Evolutionary conservation across 2,888 invertebrate species (phyloP).

Genomic region (Hipparchia semele): DNA sequence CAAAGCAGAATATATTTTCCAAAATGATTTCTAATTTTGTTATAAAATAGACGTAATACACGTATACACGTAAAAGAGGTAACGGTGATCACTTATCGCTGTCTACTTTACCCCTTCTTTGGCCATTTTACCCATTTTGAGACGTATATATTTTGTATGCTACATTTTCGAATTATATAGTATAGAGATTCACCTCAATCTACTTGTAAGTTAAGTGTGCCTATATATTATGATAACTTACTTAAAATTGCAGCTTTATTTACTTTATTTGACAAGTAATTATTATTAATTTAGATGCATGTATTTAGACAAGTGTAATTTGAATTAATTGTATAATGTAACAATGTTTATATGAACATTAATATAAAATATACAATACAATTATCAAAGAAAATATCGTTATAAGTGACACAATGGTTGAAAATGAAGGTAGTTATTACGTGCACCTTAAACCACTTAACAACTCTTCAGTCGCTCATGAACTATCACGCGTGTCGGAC

Average conservation of each 20-base stretch:
- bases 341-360: background rate
- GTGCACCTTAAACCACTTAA: too few relatives aligned
- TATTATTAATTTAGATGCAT: slow-evolving; percentile 22
- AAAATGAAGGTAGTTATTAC: too few relatives aligned
- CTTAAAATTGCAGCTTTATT: slow-evolving; percentile 12
- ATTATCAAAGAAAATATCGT: too few relatives aligned
- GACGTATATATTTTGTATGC: background rate
- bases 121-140: background rate
- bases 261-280: slow-evolving; percentile 16
- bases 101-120: background rate
- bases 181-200: background rate
- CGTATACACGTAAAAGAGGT: slow-evolving; percentile 14
- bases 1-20: too few relatives aligned
- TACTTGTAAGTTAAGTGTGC: slow-evolving; percentile 10
- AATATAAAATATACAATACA: background rate
- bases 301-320: slow-evolving; percentile 26
- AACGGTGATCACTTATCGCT: background rate
- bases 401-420: too few relatives aligned
- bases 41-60: background rate
- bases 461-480: too few relatives aligned
- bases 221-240: slow-evolving; percentile 3
- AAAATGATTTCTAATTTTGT: background rate
- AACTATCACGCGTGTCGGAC: background rate
- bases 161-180: slow-evolving; percentile 1
- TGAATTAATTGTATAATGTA: background rate